Base-by-base conservation (phyloP, 2,113 vertebrate genomes). In the Ptyas mucosa region DNA sequence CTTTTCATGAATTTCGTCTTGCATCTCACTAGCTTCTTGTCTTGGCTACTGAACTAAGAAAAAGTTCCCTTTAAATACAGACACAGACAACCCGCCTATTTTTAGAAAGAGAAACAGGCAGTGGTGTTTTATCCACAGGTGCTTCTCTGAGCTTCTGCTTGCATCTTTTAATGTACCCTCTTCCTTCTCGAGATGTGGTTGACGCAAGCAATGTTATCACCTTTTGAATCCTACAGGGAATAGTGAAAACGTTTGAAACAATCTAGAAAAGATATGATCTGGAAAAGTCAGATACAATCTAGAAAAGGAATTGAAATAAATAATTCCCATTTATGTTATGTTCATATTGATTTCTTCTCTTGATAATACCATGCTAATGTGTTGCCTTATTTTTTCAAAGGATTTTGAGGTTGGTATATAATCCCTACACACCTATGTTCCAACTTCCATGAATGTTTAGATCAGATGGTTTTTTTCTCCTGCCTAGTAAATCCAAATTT, bases 401-500 rank as follows among this genome's bases (percentile, higher is more conserved):
- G 54, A n/a, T 93, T 95, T 94, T 90, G 85, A 12, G 7, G 24
- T n/a, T 2, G 8, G 20, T 61, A 23, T 61, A 5, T 54, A 85
- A n/a, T 64, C 23, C 57, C 23, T 9, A 24, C 8, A 10, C 23
- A 24, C 23, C 7, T 24, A 58, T 58, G 57, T 58, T 7, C 9
- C 9, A 64, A n/a, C 39, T 92, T 95, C 85, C 0, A 0, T 64
- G 89, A 61, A 39, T 8, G 87, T 91, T 0, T 0, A 58, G 87
- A 85, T 54, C 93, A 39, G 53, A 26, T 0, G 4, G 93, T 64
- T 94, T 93, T 89, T 92, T 52, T 49, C 87, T 94, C 61, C 64
- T 8, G 18, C 34, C 89, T 91, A 93, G 39, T 39, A 96, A 96
- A 95, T 92, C 53, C 20, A 53, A 34, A 94, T 95, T 88, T 49